A percentile compares a stretch with the other conserved stretches of the same genome.
Conservation (phyloP, 2,113 vertebrate species). For the Pithys albifrons region DNA sequence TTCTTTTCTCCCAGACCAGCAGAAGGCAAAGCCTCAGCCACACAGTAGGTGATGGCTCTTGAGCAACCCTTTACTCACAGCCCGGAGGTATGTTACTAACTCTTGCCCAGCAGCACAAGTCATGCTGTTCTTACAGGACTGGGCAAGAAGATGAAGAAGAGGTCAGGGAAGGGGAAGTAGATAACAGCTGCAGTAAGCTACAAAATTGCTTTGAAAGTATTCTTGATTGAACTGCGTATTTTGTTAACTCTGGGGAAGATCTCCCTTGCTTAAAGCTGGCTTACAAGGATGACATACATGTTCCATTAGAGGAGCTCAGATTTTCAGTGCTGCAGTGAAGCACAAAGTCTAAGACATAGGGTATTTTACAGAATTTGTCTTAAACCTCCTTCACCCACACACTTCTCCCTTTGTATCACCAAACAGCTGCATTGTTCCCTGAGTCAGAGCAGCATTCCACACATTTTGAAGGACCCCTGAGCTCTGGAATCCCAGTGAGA, state of each 20-base stretch:
- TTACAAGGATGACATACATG: not conserved
- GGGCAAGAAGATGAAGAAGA: not conserved
- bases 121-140: not conserved
- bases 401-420: not conserved
- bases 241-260: not conserved
- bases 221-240: not conserved
- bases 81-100: not conserved
- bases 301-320: not conserved
- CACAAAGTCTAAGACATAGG: not conserved
- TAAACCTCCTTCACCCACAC: not conserved
- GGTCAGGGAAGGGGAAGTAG: not conserved
- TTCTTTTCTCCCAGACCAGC: not conserved
- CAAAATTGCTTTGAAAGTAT: not conserved
- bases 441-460: not conserved
- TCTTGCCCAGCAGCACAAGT: not conserved
- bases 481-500: not conserved
- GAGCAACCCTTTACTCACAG: not conserved
- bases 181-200: not conserved
- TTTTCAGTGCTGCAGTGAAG: not conserved
- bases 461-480: not conserved
- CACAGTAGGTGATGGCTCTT: not conserved
- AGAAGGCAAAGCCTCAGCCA: not conserved
- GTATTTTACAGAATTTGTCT: not conserved
- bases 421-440: not conserved
- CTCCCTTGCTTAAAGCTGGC: not conserved